Percentiles rank a stretch among this genome's conserved stretches.
Conservation (phyloP, 2,888 invertebrate species). For the Trachelus iudaicus region DNA sequence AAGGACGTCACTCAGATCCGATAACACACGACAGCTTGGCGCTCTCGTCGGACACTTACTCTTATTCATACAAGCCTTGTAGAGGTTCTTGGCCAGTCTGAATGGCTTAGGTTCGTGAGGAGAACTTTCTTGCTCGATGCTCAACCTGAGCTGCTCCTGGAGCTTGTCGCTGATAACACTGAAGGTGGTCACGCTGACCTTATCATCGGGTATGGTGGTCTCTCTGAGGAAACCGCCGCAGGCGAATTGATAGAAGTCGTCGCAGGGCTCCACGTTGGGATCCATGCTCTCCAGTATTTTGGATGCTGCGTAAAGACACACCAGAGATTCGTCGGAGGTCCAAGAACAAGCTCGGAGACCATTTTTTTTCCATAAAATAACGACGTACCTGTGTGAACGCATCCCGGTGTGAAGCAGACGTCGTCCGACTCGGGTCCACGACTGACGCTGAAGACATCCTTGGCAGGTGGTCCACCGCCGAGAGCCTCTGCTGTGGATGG, state of each 20-base stretch:
- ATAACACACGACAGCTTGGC: neutral
- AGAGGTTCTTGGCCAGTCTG: constrained; percentile 82
- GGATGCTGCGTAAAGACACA: constrained; percentile 69
- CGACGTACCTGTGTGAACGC: constrained; percentile 78
- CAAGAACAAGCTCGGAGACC: neutral
- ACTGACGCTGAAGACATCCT: constrained; percentile 35
- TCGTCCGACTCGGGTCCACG: constrained; percentile 57
- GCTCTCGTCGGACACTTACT: constrained; percentile 72
- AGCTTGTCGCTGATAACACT: constrained; percentile 80
- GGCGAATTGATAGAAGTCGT: constrained; percentile 84
- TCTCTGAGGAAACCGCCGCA: constrained; percentile 80
- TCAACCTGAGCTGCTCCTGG: constrained; percentile 77
- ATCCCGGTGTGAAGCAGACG: constrained; percentile 80
- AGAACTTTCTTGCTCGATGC: constrained; percentile 73
- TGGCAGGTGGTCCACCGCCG: constrained; percentile 33
- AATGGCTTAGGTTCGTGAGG: constrained; percentile 78
- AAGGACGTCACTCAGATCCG: neutral
- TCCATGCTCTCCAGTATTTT: constrained; percentile 80
- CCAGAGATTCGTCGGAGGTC: neutral
- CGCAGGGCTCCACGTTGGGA: constrained; percentile 78
- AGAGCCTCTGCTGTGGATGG: constrained; percentile 59
- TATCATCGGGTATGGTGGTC: constrained; percentile 83
- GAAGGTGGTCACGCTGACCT: constrained; percentile 81
- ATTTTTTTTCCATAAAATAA: neutral
- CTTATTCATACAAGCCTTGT: constrained; percentile 89